Conservation (phyloP, 2,888 invertebrate species). For the Cerceris rybyensis region DNA sequence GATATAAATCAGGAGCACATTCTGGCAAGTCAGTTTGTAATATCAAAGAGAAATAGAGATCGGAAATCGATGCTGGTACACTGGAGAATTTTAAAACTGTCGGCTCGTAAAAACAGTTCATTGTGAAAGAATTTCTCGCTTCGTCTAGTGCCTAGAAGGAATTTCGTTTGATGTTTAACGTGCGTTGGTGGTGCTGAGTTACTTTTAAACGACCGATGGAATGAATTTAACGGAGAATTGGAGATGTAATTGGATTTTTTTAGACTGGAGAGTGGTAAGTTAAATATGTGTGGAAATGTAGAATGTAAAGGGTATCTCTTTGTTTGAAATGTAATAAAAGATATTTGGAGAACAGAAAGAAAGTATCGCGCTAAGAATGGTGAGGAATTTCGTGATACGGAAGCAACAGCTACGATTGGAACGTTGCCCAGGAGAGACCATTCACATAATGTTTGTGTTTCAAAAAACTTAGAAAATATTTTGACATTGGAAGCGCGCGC, state of each 20-base stretch:
- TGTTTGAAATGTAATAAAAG: too few species aligned
- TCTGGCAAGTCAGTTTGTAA: constrained; percentile 12
- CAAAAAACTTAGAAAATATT: constrained; percentile 37
- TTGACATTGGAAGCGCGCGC: neutral
- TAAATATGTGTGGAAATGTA: too few species aligned
- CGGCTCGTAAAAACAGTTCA: neutral
- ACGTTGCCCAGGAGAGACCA: constrained; percentile 49
- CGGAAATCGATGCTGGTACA: constrained; percentile 26
- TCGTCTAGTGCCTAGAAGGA: neutral
- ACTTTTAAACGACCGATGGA: neutral
- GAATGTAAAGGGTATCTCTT: too few species aligned
- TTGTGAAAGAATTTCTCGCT: neutral
- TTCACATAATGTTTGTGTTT: constrained; percentile 48
- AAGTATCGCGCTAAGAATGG: neutral
- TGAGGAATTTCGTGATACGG: constrained; percentile 17
- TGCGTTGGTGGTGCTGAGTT: too few species aligned
- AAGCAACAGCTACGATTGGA: constrained; percentile 39
- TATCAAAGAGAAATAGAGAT: constrained; percentile 22
- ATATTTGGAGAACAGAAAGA: neutral
- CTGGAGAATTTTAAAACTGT: neutral
- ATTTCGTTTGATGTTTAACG: neutral
- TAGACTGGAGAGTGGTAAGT: too few species aligned
- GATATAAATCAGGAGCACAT: constrained; percentile 26
- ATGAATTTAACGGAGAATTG: neutral
- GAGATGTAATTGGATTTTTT: too few species aligned